Evolutionary conservation across 53 echinoderm and acorn worm species (phyloP).

Genomic region (Actinopyga echinites): DNA sequence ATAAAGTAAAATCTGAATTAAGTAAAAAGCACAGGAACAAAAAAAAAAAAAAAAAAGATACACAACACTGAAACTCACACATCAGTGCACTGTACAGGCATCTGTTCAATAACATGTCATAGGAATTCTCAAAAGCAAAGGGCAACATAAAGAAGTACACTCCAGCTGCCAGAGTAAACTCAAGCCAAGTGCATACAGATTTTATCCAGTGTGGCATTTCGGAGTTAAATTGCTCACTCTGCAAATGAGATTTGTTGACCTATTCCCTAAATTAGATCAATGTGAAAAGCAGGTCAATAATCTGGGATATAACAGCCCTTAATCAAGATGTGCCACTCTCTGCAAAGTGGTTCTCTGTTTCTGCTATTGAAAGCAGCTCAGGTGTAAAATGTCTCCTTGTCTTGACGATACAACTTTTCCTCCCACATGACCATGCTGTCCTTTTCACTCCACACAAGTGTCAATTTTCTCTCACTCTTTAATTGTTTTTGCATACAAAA

Average conservation of each 20-base stretch:
- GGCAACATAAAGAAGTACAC: too few relatives aligned
- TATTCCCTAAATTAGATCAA: slow-evolving; percentile 34
- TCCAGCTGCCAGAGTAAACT: too few relatives aligned
- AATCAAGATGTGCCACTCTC: slow-evolving; percentile 19
- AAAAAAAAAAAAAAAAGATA: too few relatives aligned
- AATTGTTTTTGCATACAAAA: slow-evolving; percentile 27
- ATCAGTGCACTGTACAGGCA: too few relatives aligned
- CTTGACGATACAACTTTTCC: background rate
- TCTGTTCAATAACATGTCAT: too few relatives aligned
- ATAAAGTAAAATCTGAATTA: too few relatives aligned
- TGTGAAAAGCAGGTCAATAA: slow-evolving; percentile 26
- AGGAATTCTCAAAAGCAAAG: too few relatives aligned
- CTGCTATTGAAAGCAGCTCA: background rate
- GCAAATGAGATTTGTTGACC: slow-evolving; percentile 29
- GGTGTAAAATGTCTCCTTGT: background rate
- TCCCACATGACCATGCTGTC: background rate
- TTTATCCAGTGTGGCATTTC: background rate
- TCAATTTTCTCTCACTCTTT: slow-evolving; percentile 20
- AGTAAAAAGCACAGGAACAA: too few relatives aligned
- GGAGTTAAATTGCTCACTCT: slow-evolving; percentile 12
- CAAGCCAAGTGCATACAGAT: background rate
- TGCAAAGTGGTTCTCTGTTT: slow-evolving; percentile 15
- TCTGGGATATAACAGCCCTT: slow-evolving; percentile 2
- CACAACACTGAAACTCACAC: too few relatives aligned
- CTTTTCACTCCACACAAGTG: slow-evolving; percentile 23